Conservation (phyloP, 2,113 vertebrate species). For the Thinocorus orbignyianus region DNA sequence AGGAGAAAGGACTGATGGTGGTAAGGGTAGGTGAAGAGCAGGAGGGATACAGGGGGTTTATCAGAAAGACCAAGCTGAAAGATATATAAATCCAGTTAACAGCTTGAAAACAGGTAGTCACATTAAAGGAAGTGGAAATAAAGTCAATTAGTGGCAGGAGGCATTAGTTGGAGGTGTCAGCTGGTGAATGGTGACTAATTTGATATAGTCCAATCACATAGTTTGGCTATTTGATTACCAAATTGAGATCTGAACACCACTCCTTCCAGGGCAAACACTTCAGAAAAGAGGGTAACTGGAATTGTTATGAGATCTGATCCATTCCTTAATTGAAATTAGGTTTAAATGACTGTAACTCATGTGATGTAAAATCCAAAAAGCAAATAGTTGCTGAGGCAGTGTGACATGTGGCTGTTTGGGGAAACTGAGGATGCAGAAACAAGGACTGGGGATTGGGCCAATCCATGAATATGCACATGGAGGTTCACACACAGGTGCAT, state of each 20-base stretch:
- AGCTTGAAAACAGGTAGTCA: constrained; percentile 19
- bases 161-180: constrained; percentile 33
- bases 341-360: not conserved
- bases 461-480: rapidly evolving
- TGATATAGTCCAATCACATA: constrained; percentile 27
- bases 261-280: not conserved
- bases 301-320: not conserved
- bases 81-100: constrained; percentile 46
- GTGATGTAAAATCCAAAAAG: not conserved
- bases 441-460: not conserved
- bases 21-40: not conserved
- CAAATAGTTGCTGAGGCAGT: not conserved
- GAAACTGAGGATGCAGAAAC: not conserved
- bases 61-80: not conserved
- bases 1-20: not conserved
- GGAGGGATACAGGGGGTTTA: not conserved
- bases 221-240: constrained; percentile 45
- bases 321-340: constrained; percentile 15
- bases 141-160: constrained; percentile 51
- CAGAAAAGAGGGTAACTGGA: not conserved
- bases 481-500: rapidly evolving
- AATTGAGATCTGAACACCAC: not conserved
- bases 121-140: constrained; percentile 55
- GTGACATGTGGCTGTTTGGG: not conserved
- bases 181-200: constrained; percentile 25